Base-by-base conservation (phyloP, 2,797 vertebrate genomes). In the Scarus forsteni region DNA sequence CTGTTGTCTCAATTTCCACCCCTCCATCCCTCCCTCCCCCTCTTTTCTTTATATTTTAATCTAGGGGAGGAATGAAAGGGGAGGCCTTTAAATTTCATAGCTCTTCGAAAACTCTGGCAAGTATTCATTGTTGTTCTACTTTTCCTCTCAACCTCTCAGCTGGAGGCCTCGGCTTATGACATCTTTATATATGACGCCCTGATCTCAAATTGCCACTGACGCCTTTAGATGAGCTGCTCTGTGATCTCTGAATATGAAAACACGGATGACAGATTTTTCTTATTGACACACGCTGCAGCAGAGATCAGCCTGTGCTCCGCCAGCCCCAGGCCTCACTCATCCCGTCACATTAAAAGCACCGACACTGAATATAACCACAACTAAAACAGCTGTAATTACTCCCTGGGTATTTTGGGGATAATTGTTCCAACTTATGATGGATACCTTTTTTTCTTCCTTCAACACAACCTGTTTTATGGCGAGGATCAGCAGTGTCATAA, bases 121-220 rank as follows among this genome's bases (percentile, higher is more conserved):
- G 93, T 94, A 93, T 94, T 96, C 95, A 93, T 92, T 82, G 84
- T 91, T 51, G 88, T 80, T 90, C 81, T 61, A 75, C 89, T 93
- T 91, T 91, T 91, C 79, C 92, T 95, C 94, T 96, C 94, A 94
- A 86, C 90, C 88, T 94, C 95, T 87, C 95, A 50, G 90, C 94
- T 93, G 94, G 95, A 94, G 94, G 92, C 85, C 51, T 89, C 83
- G 83, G 77, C 84, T 82, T 82, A 84, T 94, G 95, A 95, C 94
- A 94, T 95, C 94, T 95, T 95, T 95, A 95, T 94, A 94, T 93
- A 95, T 86, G 93, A 96, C 88, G 86, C 83, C 93, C 93, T 93
- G 91, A 86, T 95, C 95, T 95, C 93, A 93, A 95, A 96, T 95
- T 92, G 94, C 93, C 93, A 94, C 90, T 85, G 90, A 95, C 58